Evolutionary conservation across 2,113 vertebrate species (phyloP).

Genomic region (Ancistrus triradiatus): DNA sequence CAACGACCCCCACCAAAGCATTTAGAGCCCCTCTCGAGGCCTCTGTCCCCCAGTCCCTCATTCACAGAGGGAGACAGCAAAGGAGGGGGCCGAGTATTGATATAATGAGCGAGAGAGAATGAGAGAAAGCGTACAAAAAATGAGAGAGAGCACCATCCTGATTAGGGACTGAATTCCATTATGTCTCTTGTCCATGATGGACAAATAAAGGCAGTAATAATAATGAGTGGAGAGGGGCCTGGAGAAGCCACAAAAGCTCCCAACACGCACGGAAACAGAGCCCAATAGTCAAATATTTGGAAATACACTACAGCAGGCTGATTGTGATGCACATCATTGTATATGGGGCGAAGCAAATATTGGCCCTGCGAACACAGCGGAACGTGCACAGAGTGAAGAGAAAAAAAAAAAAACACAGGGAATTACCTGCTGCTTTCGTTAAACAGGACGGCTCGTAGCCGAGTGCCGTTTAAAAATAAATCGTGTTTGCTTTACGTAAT

Average conservation of each 20-base stretch:
- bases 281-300: constrained; percentile 35
- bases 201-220: constrained; percentile 37
- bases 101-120: constrained; percentile 42
- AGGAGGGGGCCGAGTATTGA: constrained; percentile 39
- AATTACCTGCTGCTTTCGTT: constrained; percentile 20
- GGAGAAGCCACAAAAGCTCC: constrained; percentile 26
- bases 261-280: constrained; percentile 16
- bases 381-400: constrained; percentile 16
- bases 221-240: constrained; percentile 26
- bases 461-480: constrained; percentile 19
- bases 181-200: constrained; percentile 33
- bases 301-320: constrained; percentile 29
- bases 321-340: constrained; percentile 30
- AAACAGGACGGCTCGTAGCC: neutral
- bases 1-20: constrained; percentile 32
- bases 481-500: constrained; percentile 28
- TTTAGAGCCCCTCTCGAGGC: constrained; percentile 24
- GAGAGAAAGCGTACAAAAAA: constrained; percentile 4
- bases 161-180: constrained; percentile 41
- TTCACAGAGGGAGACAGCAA: constrained; percentile 36
- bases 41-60: constrained; percentile 26
- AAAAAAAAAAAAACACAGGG: constrained; percentile 26
- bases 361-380: constrained; percentile 17
- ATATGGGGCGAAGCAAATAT: constrained; percentile 25
- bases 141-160: constrained; percentile 25